These are phyloP conservation scores for Otolemur crassicaudatus DNA, from an alignment of 2,797 vertebrate genomes.

Conservation along the genomic window DNA sequence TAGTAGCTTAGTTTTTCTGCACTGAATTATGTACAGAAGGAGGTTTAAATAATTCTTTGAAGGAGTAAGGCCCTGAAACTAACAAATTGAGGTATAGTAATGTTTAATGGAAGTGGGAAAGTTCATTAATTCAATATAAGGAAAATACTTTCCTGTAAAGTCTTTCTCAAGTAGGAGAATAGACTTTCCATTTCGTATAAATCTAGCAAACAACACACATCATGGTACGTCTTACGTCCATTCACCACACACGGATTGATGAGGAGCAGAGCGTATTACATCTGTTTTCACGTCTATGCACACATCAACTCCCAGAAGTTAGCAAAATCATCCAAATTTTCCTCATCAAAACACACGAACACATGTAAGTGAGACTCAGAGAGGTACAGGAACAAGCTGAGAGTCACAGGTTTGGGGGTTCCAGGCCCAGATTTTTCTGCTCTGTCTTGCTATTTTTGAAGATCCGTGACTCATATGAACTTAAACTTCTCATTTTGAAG, in stretches of 20 bases:
- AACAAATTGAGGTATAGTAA: background rate
- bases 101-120: background rate
- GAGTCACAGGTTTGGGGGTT: background rate
- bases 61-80: background rate
- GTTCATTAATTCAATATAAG: background rate
- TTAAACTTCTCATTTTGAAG: background rate
- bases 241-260: background rate
- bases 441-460: background rate
- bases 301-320: background rate
- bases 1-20: background rate
- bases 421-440: background rate
- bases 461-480: background rate
- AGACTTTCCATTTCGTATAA: background rate
- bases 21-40: background rate
- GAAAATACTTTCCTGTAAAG: background rate
- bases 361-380: background rate
- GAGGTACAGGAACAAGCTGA: background rate
- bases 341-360: background rate
- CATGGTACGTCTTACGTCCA: background rate
- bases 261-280: background rate
- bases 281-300: slow-evolving; percentile 13
- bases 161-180: background rate
- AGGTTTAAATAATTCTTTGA: background rate
- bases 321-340: slow-evolving; percentile 30
- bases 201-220: background rate